Base-by-base conservation (phyloP, 2,797 vertebrate genomes). In the Merluccius polli region DNA sequence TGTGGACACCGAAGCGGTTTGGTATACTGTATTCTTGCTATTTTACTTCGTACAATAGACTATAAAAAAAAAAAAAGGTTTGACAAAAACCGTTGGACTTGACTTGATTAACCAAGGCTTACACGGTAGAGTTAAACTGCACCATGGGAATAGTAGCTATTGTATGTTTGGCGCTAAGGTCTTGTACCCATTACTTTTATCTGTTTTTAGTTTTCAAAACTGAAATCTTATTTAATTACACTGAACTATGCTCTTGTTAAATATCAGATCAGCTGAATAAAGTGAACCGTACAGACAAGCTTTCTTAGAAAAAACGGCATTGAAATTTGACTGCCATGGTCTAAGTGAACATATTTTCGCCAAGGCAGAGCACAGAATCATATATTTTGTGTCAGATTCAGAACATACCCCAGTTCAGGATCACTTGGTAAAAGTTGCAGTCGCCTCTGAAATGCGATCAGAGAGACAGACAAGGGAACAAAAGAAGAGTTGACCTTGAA, bases 401-500 rank as follows among this genome's bases (percentile, higher is more conserved):
- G 12, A 24, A 24, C 52, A 59, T 10, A 91, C 48, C 27, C 27
- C 48, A 70, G 52, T 71, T 76, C 29, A 3, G 35, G 63, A 80
- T 69, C 48, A 59, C 69, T 68, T 36, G 7, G 63, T 41, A 33
- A 76, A 27, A 27, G 29, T 81, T 68, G 74, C 41, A 27, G 80
- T 29, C 72, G 78, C 65, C 74, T 27, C 52, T 7, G 74, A 74
- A 65, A 72, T 73, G 29, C 71, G 67, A 83, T 68, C 73, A 77
- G 74, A 72, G 68, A 70, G 74, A 72, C 27, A 65, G 71, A 31
- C 75, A 33, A 8, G 36, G 44, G 77, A 75, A 79, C 63, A 79
- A 48, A 85, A 73, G 59, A 73, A 65, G 68, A 80, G 59, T 27
- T 10, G 10, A 77, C 79, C 73, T 84, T 87, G 83, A 87, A 83